Conservation (phyloP, 1,140 invertebrate genomes). For the Pachypeltis micranthus region DNA sequence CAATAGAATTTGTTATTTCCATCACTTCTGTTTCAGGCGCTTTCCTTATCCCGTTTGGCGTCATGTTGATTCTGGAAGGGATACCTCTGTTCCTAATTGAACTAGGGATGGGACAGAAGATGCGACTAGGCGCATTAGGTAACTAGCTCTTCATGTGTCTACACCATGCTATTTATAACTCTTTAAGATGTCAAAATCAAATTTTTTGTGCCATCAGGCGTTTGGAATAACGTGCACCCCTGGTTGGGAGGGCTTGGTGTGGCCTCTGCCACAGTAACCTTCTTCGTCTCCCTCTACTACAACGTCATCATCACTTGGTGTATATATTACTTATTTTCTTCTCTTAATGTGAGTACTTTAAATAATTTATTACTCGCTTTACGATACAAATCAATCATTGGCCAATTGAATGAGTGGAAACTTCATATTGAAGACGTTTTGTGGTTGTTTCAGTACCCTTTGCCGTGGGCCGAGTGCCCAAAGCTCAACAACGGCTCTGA, state of each 20-base stretch:
- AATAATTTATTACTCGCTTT: too few species aligned
- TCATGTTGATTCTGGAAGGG: conserved; percentile 86
- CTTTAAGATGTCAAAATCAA: too few species aligned
- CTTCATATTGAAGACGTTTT: too few species aligned
- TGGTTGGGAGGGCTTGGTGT: conserved; percentile 84
- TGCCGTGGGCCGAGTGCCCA: conserved; percentile 78
- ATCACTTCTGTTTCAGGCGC: conserved; percentile 57
- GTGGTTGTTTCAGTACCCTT: conserved; percentile 45
- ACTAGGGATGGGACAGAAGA: conserved; percentile 81
- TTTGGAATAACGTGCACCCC: conserved; percentile 89
- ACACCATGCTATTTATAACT: too few species aligned
- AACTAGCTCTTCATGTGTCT: too few species aligned
- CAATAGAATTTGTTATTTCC: too few species aligned
- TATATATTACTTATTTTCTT: conserved; percentile 88
- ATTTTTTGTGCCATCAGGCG: too few species aligned
- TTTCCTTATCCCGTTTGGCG: conserved; percentile 90
- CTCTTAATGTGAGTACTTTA: conserved; percentile 56
- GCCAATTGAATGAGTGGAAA: too few species aligned
- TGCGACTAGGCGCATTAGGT: conserved; percentile 76
- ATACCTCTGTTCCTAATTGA: conserved; percentile 88
- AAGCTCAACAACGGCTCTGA: conserved; percentile 52
- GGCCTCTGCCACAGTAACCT: conserved; percentile 77
- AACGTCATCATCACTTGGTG: conserved; percentile 99
- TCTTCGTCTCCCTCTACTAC: conserved; percentile 86
- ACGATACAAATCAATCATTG: too few species aligned